Percentiles rank a stretch among this genome's conserved stretches.
phyloP scores from a whole-genome alignment of 2,888 invertebrate species.

The Hirtodrosophila cameraria region DNA sequence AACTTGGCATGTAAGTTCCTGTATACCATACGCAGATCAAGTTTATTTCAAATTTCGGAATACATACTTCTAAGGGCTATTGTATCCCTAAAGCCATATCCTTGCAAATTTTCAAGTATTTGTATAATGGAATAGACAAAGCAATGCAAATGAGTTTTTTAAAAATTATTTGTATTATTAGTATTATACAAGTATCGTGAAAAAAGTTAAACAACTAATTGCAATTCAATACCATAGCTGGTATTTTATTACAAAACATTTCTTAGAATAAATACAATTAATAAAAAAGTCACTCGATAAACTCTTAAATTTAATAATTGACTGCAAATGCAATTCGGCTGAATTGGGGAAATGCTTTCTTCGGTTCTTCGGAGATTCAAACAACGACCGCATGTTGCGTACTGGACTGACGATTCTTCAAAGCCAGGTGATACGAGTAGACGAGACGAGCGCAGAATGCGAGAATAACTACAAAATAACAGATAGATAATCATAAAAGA shows the following conservation, averaged over 20 bases:
- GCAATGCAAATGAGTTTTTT: too few relatives aligned
- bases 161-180: too few relatives aligned
- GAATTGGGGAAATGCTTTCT: background rate
- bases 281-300: conserved; percentile 26
- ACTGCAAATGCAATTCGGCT: conserved; percentile 2
- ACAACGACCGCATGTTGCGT: conserved; percentile 65
- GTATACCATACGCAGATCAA: too few relatives aligned
- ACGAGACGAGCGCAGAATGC: conserved; percentile 65
- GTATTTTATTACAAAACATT: conserved; percentile 30
- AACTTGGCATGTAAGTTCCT: too few relatives aligned
- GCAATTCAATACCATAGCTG: conserved; percentile 35
- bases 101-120: too few relatives aligned
- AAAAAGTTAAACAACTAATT: too few relatives aligned
- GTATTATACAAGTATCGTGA: too few relatives aligned
- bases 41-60: too few relatives aligned
- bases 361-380: conserved; percentile 34
- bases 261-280: background rate
- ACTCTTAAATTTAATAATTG: conserved; percentile 26
- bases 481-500: background rate
- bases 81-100: too few relatives aligned
- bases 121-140: too few relatives aligned
- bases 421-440: conserved; percentile 67
- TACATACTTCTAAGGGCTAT: too few relatives aligned
- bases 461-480: conserved; percentile 44
- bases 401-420: conserved; percentile 55